Conservation (phyloP, 2,113 vertebrate genomes). For the Phrynosoma blainvillii region DNA sequence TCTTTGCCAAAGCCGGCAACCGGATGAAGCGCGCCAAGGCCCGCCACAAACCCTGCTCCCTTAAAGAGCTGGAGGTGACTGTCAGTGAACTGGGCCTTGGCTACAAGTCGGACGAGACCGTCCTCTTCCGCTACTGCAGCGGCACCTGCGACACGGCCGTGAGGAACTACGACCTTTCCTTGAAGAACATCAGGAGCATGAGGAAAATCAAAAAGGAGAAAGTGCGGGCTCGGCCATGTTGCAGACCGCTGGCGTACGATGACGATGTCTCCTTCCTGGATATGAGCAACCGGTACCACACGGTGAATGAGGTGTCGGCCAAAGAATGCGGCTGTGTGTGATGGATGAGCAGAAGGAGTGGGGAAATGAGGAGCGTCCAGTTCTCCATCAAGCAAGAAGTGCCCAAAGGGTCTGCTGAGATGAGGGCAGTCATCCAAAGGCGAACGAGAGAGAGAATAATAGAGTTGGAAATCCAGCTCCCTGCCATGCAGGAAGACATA, state of each 20-base stretch:
- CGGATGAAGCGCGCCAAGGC: conserved; percentile 86
- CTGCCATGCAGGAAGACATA: too few species aligned
- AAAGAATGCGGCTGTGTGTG: conserved; percentile 93
- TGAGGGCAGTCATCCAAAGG: neutral
- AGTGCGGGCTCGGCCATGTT: conserved; percentile 87
- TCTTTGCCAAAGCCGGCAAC: conserved; percentile 65
- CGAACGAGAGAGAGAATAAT: neutral
- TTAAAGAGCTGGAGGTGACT: conserved; percentile 86
- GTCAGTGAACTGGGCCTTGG: conserved; percentile 93
- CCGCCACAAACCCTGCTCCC: conserved; percentile 77
- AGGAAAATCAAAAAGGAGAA: conserved; percentile 78
- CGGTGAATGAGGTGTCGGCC: conserved; percentile 90
- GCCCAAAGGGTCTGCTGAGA: neutral
- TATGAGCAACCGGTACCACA: conserved; percentile 85
- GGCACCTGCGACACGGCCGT: conserved; percentile 84
- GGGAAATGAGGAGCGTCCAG: neutral
- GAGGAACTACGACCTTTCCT: conserved; percentile 90
- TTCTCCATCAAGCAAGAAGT: accelerated
- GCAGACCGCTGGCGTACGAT: conserved; percentile 89
- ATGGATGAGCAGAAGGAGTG: conserved; percentile 45
- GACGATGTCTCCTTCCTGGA: conserved; percentile 91
- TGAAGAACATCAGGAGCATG: conserved; percentile 83
- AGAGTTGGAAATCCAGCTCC: too few species aligned
- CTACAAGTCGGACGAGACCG: conserved; percentile 91
- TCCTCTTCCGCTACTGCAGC: conserved; percentile 94